Evolutionary conservation across 2,888 invertebrate species (phyloP).

Genomic region (Dicyrtomina minuta): DNA sequence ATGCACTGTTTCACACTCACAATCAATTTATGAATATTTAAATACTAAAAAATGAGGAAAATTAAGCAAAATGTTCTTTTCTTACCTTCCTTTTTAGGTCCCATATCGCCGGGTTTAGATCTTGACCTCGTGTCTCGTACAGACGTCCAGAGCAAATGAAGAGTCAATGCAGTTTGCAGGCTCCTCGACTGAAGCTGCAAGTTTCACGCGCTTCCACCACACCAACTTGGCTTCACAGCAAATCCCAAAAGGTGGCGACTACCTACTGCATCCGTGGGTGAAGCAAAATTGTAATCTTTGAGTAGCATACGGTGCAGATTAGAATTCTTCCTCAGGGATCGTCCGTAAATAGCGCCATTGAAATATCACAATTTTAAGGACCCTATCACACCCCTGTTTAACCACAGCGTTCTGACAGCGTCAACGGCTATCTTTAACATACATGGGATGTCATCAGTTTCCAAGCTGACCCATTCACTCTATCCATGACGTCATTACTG

Average conservation of each 20-base stretch:
- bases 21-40: neutral
- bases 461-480: too few relatives aligned
- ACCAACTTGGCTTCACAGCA: neutral
- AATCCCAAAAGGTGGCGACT: too few relatives aligned
- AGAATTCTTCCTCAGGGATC: neutral
- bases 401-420: too few relatives aligned
- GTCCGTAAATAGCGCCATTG: too few relatives aligned
- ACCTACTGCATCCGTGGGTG: too few relatives aligned
- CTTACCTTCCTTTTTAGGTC: conserved; percentile 52
- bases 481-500: too few relatives aligned
- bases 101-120: conserved; percentile 34
- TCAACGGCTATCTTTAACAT: too few relatives aligned
- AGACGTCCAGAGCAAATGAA: conserved; percentile 1
- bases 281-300: too few relatives aligned
- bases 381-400: too few relatives aligned
- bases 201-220: conserved; percentile 6
- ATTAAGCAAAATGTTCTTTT: neutral
- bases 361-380: too few relatives aligned
- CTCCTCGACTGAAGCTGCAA: neutral
- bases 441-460: too few relatives aligned
- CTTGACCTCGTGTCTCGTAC: conserved; percentile 12
- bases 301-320: neutral
- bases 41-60: neutral
- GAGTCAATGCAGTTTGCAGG: neutral
- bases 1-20: neutral